Percentiles rank a stretch among this genome's conserved stretches.
These are phyloP conservation scores for Spilogale gracilis DNA, from an alignment of 2,113 vertebrate species.

Conservation along the genomic window DNA sequence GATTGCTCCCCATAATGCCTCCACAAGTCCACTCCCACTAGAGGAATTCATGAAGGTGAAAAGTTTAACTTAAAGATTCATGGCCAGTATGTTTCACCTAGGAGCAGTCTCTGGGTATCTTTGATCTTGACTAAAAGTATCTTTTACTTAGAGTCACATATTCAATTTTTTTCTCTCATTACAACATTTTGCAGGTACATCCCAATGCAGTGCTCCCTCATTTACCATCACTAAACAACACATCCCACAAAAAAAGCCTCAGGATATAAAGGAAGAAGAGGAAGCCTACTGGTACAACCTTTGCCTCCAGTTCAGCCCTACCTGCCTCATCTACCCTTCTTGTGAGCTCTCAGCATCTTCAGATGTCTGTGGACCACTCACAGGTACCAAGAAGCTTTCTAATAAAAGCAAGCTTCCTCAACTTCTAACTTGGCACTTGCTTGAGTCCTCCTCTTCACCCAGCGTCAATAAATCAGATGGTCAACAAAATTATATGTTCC, in stretches of 20 bases:
- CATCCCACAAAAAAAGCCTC: not conserved
- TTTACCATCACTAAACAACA: not conserved
- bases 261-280: not conserved
- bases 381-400: not conserved
- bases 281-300: not conserved
- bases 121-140: not conserved
- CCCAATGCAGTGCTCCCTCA: not conserved
- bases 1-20: not conserved
- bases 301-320: not conserved
- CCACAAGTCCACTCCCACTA: not conserved
- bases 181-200: not conserved
- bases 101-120: not conserved
- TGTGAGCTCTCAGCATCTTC: not conserved
- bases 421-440: not conserved
- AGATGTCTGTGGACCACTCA: not conserved
- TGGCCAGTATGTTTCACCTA: not conserved
- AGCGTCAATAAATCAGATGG: not conserved
- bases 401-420: not conserved
- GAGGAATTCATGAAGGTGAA: not conserved
- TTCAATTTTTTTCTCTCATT: not conserved
- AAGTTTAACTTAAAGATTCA: slow-evolving; percentile 36
- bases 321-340: not conserved
- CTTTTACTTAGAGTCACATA: not conserved
- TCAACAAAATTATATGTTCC: not conserved
- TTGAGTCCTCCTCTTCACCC: not conserved